A percentile compares a stretch with the other conserved stretches of the same genome.
Conservation (phyloP, 2,113 vertebrate species). For the Petrocephalus zakoni region DNA sequence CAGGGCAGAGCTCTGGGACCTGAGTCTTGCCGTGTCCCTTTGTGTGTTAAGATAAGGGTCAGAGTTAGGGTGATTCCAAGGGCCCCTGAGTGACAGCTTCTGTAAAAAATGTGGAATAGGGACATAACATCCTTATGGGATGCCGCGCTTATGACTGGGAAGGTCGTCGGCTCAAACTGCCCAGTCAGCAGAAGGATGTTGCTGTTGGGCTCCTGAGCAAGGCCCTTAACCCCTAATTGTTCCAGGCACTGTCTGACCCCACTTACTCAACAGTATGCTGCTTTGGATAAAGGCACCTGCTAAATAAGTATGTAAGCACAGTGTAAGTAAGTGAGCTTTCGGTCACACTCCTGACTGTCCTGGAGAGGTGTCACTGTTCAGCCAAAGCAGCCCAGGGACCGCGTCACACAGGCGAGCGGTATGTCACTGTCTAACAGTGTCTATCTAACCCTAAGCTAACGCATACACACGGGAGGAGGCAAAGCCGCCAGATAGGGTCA, state of each 20-base stretch:
- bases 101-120: not conserved
- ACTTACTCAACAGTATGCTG: not conserved
- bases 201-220: not conserved
- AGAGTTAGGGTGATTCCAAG: not conserved
- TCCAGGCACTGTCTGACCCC: not conserved
- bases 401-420: not conserved
- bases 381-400: not conserved
- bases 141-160: not conserved
- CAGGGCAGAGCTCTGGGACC: not conserved
- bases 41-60: no score
- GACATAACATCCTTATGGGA: not conserved
- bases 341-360: not conserved
- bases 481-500: not conserved
- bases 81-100: not conserved
- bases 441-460: not conserved
- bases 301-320: not conserved
- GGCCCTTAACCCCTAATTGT: not conserved
- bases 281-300: not conserved
- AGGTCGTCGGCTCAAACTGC: not conserved
- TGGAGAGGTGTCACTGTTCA: not conserved
- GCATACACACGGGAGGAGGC: not conserved
- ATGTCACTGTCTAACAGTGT: not conserved
- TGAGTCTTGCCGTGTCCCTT: no score
- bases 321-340: not conserved
- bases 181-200: not conserved